Conservation (phyloP, 2,797 vertebrate genomes). For the Manis crassicaudata region DNA sequence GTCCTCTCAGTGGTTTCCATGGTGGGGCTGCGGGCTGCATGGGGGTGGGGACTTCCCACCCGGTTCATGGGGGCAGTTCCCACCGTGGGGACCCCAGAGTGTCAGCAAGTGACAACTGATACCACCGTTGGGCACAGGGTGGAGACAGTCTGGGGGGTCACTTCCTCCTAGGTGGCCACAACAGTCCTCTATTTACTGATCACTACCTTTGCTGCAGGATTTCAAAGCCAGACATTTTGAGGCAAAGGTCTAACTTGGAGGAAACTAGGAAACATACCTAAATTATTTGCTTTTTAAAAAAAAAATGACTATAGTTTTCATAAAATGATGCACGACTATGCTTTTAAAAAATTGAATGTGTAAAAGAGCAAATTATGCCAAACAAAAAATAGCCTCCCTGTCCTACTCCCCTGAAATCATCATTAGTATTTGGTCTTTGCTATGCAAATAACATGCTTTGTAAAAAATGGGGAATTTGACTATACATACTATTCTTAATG, state of each 20-base stretch:
- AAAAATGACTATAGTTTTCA: background rate
- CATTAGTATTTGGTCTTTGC: background rate
- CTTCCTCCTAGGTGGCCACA: background rate
- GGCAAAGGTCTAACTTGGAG: background rate
- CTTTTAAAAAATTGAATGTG: background rate
- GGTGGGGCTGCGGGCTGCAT: background rate
- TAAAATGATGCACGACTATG: background rate
- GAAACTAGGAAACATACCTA: background rate
- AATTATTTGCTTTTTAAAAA: background rate
- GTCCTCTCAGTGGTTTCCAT: background rate
- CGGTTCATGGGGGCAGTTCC: background rate
- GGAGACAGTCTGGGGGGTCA: background rate
- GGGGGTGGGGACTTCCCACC: no score
- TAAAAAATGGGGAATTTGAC: background rate
- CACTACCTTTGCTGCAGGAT: background rate
- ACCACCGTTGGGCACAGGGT: no score
- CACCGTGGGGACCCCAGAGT: background rate
- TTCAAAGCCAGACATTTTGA: background rate
- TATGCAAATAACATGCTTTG: background rate
- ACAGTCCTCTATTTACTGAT: rapidly evolving
- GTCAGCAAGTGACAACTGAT: no score
- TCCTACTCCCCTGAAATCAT: background rate
- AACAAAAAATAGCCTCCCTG: background rate
- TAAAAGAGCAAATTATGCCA: background rate
- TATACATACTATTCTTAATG: background rate